phyloP scores from a whole-genome alignment of 2,797 vertebrate genomes.

The Xiphorhynchus erythropygius region DNA sequence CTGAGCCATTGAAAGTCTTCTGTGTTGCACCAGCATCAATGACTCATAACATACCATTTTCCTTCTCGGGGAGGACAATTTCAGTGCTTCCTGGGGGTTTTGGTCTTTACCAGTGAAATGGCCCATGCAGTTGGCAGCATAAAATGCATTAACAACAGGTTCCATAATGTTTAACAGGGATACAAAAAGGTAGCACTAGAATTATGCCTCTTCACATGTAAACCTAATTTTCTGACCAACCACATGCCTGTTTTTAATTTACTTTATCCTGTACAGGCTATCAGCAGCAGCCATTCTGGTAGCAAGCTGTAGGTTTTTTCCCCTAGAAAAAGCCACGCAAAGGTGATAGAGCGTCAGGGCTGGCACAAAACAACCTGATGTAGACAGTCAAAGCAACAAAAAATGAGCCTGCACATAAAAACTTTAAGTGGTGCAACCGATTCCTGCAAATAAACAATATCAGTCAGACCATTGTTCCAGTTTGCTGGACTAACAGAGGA shows the following conservation, averaged over 20 bases:
- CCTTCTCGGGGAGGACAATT: background rate
- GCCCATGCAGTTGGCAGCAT: background rate
- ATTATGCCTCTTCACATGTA: background rate
- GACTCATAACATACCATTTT: background rate
- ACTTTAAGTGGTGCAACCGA: background rate
- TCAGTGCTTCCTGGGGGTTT: background rate
- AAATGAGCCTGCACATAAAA: background rate
- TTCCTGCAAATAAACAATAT: background rate
- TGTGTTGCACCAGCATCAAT: background rate
- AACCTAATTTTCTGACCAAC: background rate
- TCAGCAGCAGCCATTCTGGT: background rate
- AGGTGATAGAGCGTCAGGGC: background rate
- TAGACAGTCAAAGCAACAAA: background rate
- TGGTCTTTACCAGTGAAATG: background rate
- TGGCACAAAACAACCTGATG: background rate
- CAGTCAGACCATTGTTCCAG: background rate
- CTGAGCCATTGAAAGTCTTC: background rate
- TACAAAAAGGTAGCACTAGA: background rate
- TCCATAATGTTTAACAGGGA: background rate
- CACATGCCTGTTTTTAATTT: background rate
- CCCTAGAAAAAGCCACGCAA: background rate
- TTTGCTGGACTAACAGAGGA: background rate
- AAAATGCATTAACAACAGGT: background rate
- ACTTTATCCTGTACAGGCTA: background rate
- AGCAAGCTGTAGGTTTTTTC: background rate